Evolutionary conservation across 1,140 invertebrate species (phyloP).

Genomic region (Geopemphigus sp.): DNA sequence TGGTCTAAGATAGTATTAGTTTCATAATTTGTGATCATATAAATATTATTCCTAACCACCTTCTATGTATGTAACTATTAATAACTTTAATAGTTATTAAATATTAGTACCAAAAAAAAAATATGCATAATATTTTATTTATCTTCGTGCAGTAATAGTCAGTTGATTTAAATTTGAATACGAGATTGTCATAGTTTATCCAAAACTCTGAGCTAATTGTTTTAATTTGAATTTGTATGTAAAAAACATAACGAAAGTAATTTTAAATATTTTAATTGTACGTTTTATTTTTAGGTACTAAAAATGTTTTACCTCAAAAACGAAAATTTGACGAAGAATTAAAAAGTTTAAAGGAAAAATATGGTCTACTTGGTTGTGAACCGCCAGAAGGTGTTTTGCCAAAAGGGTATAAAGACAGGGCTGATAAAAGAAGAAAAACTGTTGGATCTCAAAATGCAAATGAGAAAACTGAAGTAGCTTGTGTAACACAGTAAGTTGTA

Average conservation of each 20-base stretch:
- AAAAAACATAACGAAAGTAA: not conserved
- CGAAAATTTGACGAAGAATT: slow-evolving; percentile 69
- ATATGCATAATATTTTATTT: too few relatives aligned
- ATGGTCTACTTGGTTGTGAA: slow-evolving; percentile 62
- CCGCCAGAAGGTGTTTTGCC: slow-evolving; percentile 51
- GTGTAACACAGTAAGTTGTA: slow-evolving; percentile 70
- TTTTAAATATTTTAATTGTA: not conserved
- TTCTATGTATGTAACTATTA: too few relatives aligned
- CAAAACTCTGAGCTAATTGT: not conserved
- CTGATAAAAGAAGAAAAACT: slow-evolving; percentile 68
- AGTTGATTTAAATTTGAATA: too few relatives aligned
- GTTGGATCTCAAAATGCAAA: slow-evolving; percentile 79
- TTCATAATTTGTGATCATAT: too few relatives aligned
- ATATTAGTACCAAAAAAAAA: too few relatives aligned
- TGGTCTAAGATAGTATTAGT: too few relatives aligned
- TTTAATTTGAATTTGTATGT: not conserved
- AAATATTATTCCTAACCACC: too few relatives aligned
- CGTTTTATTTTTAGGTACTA: slow-evolving; percentile 6
- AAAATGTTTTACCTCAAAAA: slow-evolving; percentile 53
- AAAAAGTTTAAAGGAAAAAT: slow-evolving; percentile 77
- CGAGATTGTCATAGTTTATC: not conserved
- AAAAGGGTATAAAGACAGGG: slow-evolving; percentile 71
- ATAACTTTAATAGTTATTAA: too few relatives aligned
- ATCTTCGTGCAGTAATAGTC: too few relatives aligned
- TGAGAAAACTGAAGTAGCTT: slow-evolving; percentile 77